Percentiles rank a stretch among this genome's conserved stretches.
Evolutionary conservation across 2,888 invertebrate genomes (phyloP).

Genomic region (Pseudanteris insignis): DNA sequence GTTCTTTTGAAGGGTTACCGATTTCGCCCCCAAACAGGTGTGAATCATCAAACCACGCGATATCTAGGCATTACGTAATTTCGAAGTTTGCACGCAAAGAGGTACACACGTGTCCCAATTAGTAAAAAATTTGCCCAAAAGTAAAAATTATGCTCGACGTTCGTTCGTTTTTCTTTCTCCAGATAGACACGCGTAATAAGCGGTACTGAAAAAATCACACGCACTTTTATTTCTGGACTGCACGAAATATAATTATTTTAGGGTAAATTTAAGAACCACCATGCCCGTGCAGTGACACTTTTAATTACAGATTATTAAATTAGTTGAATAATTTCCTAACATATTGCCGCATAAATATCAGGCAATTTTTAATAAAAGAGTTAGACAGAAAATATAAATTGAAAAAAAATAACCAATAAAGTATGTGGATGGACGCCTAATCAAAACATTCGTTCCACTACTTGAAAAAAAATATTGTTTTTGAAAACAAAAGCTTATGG

Average conservation of each 20-base stretch:
- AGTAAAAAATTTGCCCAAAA: slow-evolving; percentile 22
- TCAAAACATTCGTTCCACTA: background rate
- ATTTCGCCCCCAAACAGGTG: no score
- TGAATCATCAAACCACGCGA: slow-evolving; percentile 8
- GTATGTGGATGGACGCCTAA: no score
- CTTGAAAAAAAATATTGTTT: background rate
- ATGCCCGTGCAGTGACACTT: no score
- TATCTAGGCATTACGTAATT: slow-evolving; percentile 17
- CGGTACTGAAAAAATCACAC: slow-evolving; percentile 1
- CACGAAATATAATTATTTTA: slow-evolving; percentile 21
- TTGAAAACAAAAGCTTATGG: background rate
- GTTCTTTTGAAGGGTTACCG: no score
- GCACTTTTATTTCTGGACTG: slow-evolving; percentile 4
- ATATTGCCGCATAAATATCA: no score
- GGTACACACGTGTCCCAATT: slow-evolving; percentile 31
- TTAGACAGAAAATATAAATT: background rate
- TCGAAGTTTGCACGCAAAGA: slow-evolving; percentile 23
- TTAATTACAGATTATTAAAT: no score
- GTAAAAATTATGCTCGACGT: slow-evolving; percentile 12
- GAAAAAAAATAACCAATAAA: background rate
- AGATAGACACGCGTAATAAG: slow-evolving; percentile 17
- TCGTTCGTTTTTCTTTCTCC: slow-evolving; percentile 9
- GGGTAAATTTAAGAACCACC: no score
- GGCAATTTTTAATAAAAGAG: no score
- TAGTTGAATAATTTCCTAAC: no score